A percentile compares a stretch with the other conserved stretches of the same genome.
Conservation (phyloP, 2,888 invertebrate species). For the Pogonocherus hispidulus region DNA sequence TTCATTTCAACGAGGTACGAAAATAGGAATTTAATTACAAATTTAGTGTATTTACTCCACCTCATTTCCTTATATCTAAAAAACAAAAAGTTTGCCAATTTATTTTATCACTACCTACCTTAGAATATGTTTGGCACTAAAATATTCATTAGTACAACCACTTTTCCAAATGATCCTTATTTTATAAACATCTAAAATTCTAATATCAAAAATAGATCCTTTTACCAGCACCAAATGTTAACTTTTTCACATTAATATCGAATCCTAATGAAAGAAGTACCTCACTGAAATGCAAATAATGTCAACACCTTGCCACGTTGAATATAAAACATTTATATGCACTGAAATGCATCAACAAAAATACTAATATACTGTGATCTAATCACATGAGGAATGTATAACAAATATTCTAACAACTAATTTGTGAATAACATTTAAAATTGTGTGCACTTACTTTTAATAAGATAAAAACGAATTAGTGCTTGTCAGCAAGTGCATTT, state of each 20-base stretch:
- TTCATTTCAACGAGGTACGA: slow-evolving; percentile 2
- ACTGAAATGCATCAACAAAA: slow-evolving; percentile 59
- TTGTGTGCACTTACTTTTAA: slow-evolving; percentile 21
- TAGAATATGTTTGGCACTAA: slow-evolving; percentile 4
- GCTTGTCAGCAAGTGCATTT: slow-evolving; percentile 17
- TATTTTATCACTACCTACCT: not conserved
- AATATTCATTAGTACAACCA: not conserved
- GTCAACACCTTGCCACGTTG: slow-evolving; percentile 16
- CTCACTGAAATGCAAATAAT: slow-evolving; percentile 3
- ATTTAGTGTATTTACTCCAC: not conserved
- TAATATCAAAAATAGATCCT: slow-evolving; percentile 6
- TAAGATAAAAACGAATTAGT: slow-evolving; percentile 6
- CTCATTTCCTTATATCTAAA: not conserved
- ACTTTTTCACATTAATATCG: slow-evolving; percentile 8
- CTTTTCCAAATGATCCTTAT: not conserved
- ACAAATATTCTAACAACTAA: slow-evolving; percentile 43
- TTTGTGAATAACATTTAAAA: slow-evolving; percentile 32
- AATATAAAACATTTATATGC: slow-evolving; percentile 58
- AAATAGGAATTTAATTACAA: not conserved
- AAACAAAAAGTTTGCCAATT: not conserved
- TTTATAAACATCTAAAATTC: slow-evolving; percentile 1
- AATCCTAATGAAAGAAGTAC: not conserved
- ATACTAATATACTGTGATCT: slow-evolving; percentile 55
- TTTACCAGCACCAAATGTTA: not conserved
- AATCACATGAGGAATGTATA: slow-evolving; percentile 62